Base-by-base conservation (phyloP, 1,140 invertebrate genomes). In the Brachionus asplanchnoidis region DNA sequence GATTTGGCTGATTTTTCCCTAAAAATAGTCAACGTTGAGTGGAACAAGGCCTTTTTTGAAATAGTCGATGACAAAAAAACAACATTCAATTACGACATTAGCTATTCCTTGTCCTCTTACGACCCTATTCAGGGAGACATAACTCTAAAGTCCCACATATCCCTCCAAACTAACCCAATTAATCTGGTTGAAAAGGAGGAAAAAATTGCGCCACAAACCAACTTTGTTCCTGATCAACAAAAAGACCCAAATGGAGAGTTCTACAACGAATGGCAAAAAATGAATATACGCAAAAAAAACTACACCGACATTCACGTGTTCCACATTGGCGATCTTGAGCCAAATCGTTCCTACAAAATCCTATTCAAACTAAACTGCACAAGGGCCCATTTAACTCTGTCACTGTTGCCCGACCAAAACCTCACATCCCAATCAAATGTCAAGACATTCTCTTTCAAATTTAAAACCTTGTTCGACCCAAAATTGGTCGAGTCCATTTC, bases 1-100 rank as follows among this genome's bases (percentile, higher is more conserved):
- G 32, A 68, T 17, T 5, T 68, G 26, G n/a, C 66, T 28, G 28
- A 75, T 44, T 75, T 44, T 44, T 36, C 32, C 9, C 20, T 75
- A 40, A 42, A 20, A 75, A 42, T 75, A 6, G 11, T 44, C n/a
- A 46, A 77, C 5, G 73, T 77, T 6, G 73, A 77, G 1, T 77
- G 36, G 20, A 23, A 77, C 23, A 50, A 23, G 28, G 73, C 32
- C 1, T 26, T 14, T 26, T 77, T 77, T n/a, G 73, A 77, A 28
- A 23, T 77, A 50, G 11, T 50, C 5, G 73, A 77, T 20, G 73
- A 77, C 20, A 77, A 77, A 20, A 77, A 77, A 12, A 77, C 73
- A 50, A 77, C 73, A 8, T 46, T 77, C 14, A 77, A 77, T 17
- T 77, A 77, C 32, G 12, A 36, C 4, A 46, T 77, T 14, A 46